A percentile compares a stretch with the other conserved stretches of the same genome.
Conservation (phyloP, 2,888 invertebrate species). For the Ophioninae sp. region DNA sequence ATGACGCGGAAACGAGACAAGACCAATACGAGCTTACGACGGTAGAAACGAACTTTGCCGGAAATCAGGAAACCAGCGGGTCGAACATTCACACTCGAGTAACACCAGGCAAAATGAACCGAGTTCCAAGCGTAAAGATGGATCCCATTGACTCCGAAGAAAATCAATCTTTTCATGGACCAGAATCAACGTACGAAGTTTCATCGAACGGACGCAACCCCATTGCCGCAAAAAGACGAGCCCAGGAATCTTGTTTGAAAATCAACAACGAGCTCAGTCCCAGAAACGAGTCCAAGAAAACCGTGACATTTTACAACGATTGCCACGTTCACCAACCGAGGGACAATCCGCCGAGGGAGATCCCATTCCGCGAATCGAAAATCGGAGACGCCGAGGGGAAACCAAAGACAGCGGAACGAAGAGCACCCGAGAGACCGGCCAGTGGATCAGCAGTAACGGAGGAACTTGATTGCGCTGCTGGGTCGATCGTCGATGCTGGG, state of each 20-base stretch:
- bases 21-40: background rate
- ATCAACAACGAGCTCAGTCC: constrained; percentile 61
- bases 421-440: constrained; percentile 67
- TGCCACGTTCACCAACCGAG: constrained; percentile 64
- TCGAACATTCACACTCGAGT: constrained; percentile 23
- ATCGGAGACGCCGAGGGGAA: constrained; percentile 34
- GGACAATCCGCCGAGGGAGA: constrained; percentile 50
- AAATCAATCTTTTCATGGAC: constrained; percentile 16
- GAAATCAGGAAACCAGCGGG: constrained; percentile 11
- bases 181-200: constrained; percentile 8
- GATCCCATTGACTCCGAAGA: constrained; percentile 2
- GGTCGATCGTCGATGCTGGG: constrained; percentile 22
- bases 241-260: constrained; percentile 66
- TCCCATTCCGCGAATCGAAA: constrained; percentile 1
- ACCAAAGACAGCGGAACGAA: constrained; percentile 63
- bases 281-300: constrained; percentile 69
- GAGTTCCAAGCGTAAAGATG: background rate
- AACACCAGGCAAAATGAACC: constrained; percentile 2
- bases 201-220: constrained; percentile 23
- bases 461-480: constrained; percentile 46
- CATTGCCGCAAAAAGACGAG: constrained; percentile 49
- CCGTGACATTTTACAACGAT: constrained; percentile 73
- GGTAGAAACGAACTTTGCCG: background rate
- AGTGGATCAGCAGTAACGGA: constrained; percentile 32
- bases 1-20: constrained; percentile 26